Evolutionary conservation across 2,888 invertebrate species (phyloP).

Genomic region (Ectemnius continuus): DNA sequence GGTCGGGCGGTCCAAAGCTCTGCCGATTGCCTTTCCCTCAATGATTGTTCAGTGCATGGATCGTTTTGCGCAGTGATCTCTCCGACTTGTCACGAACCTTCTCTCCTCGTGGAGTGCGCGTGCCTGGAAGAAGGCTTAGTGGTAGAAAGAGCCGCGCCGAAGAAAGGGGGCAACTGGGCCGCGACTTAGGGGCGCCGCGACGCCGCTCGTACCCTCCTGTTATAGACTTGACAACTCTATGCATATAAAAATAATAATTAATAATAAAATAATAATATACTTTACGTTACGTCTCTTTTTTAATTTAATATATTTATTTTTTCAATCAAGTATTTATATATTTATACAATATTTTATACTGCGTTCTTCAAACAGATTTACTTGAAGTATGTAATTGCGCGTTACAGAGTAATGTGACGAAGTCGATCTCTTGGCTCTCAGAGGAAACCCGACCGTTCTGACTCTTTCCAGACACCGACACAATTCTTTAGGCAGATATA

Average conservation of each 20-base stretch:
- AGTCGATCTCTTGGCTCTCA: constrained; percentile 77
- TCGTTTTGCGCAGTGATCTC: too few relatives aligned
- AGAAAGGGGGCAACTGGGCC: neutral
- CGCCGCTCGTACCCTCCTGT: constrained; percentile 58
- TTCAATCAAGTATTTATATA: constrained; percentile 77
- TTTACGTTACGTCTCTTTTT: constrained; percentile 75
- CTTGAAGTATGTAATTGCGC: constrained; percentile 42
- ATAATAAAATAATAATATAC: constrained; percentile 67
- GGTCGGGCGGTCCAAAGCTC: too few relatives aligned
- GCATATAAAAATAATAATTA: constrained; percentile 59
- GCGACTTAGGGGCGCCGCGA: constrained; percentile 24
- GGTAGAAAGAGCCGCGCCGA: constrained; percentile 2
- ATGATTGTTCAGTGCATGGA: too few relatives aligned
- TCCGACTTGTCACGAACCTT: too few relatives aligned
- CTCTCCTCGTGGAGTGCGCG: neutral
- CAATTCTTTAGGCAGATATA: neutral
- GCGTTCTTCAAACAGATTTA: constrained; percentile 70
- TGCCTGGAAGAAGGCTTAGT: neutral
- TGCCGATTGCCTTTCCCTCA: too few relatives aligned
- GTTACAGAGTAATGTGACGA: constrained; percentile 59
- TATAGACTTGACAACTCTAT: constrained; percentile 72
- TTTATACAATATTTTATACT: constrained; percentile 78
- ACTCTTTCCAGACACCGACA: constrained; percentile 34
- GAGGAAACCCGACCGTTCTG: constrained; percentile 61
- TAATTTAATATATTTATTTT: constrained; percentile 78